These are phyloP conservation scores for Platyura marginata DNA, from an alignment of 1,140 invertebrate genomes.

Conservation along the genomic window DNA sequence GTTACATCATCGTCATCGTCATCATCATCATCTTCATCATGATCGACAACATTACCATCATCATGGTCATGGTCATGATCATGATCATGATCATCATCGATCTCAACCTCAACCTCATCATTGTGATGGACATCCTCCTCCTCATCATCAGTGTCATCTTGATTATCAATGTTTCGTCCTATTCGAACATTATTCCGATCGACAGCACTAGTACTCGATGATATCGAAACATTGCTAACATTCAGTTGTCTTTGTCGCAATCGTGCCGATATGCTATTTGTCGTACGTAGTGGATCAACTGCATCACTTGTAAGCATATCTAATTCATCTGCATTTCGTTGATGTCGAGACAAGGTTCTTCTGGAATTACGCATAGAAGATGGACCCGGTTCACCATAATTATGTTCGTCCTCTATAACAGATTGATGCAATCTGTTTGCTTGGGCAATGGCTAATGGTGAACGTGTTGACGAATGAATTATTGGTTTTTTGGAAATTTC, in stretches of 20 bases:
- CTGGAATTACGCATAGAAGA: conserved; percentile 6
- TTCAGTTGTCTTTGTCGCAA: too few species aligned
- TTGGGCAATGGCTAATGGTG: conserved; percentile 13
- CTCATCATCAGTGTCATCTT: too few species aligned
- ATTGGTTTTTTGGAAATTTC: too few species aligned
- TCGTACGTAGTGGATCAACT: conserved; percentile 14
- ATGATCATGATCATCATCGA: too few species aligned
- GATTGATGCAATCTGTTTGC: conserved; percentile 12
- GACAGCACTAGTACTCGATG: too few species aligned
- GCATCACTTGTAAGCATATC: conserved; percentile 10
- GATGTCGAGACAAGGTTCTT: conserved; percentile 18
- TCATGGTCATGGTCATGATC: too few species aligned
- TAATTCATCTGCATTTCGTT: conserved; percentile 20
- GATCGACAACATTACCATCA: conserved; percentile 10
- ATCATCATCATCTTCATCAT: conserved; percentile 7
- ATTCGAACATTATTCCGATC: too few species aligned
- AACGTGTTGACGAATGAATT: conserved; percentile 16
- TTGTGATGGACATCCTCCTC: too few species aligned
- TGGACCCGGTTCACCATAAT: conserved; percentile 16
- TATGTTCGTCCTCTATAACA: conserved; percentile 16
- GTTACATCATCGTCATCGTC: conserved; percentile 13
- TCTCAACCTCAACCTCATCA: too few species aligned
- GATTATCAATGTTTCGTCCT: neutral
- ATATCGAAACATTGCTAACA: too few species aligned
- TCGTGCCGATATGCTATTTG: neutral